Evolutionary conservation across 1,140 invertebrate species (phyloP), one percentile per base, ranked within the genome.

Genomic region (Lamellibrachia luymesi): DNA sequence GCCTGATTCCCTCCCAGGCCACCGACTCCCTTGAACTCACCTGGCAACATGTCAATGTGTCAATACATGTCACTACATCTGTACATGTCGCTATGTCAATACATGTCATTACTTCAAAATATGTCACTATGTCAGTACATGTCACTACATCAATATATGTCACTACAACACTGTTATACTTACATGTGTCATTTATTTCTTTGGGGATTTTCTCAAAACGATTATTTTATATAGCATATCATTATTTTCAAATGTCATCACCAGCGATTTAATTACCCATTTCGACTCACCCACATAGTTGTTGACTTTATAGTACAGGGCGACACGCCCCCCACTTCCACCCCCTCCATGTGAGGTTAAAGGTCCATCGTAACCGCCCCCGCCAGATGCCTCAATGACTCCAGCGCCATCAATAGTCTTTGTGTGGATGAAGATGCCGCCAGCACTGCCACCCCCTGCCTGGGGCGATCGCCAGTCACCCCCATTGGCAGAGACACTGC

Each of bases 381-480:
- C 95, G 56, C 95, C 95, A 49, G 93, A 93, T 0, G 93, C 93
- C 90, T 94, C 94, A 90, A 95, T 94, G 52, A 93, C 92, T 51
- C 95, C 95, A 93, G 94, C 94, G 10, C 95, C 95, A 93, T 95
- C 94, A 27, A 95, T 93, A 2, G 94, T 94, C 64, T 94, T 94
- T 0, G 95, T 94, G 38, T 94, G 51, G 13, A 95, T 94, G 90
- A 94, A 92, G 2, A 95, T 93, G 93, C 94, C 94, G 64, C 95
- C 95, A 13, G 94, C 95, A 93, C 94, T 95, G 5, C 95, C 95
- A 89, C 95, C 95, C 10, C 95, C 95, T 91, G 94, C 93, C 13
- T 93, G 92, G 7, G 94, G 93, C 0, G 95, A 95, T 56, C 93
- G 92, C 94, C 93, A 94, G 17, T 94, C 92, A 90, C 95, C 95